These are phyloP conservation scores for Platysternon megacephalum DNA, from an alignment of 2,113 vertebrate species.

Conservation along the genomic window DNA sequence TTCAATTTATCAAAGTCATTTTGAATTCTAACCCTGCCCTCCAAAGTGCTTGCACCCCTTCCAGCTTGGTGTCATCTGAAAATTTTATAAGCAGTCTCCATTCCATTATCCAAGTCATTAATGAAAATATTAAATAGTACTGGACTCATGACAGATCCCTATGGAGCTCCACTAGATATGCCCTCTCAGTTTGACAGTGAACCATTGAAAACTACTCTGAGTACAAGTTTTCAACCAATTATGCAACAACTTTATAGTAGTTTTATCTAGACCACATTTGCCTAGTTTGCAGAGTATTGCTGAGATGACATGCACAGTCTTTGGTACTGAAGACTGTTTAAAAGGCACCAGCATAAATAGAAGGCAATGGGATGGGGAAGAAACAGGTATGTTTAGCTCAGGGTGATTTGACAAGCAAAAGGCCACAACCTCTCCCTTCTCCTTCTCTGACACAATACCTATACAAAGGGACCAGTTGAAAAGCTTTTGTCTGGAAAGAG, in stretches of 20 bases:
- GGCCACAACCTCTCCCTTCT: not conserved
- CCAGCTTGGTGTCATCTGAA: not conserved
- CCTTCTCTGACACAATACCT: not conserved
- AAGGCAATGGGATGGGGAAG: not conserved
- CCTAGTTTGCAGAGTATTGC: not conserved
- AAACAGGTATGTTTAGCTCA: not conserved
- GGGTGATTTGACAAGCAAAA: not conserved
- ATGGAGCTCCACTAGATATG: not conserved
- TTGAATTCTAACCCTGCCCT: not conserved
- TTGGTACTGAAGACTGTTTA: not conserved
- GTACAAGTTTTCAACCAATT: not conserved
- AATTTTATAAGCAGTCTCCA: not conserved
- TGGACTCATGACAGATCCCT: not conserved
- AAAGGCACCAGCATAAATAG: not conserved
- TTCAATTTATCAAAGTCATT: not conserved
- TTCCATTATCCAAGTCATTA: not conserved
- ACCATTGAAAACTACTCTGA: not conserved
- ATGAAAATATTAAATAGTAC: not conserved
- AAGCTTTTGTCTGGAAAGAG: not conserved
- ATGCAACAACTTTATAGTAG: not conserved
- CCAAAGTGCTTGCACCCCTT: not conserved
- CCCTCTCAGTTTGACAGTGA: not conserved
- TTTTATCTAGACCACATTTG: not conserved
- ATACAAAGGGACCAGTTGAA: not conserved
- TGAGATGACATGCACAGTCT: accelerated